phyloP scores from a whole-genome alignment of 1,140 invertebrate species.

The Streblospio benedicti region DNA sequence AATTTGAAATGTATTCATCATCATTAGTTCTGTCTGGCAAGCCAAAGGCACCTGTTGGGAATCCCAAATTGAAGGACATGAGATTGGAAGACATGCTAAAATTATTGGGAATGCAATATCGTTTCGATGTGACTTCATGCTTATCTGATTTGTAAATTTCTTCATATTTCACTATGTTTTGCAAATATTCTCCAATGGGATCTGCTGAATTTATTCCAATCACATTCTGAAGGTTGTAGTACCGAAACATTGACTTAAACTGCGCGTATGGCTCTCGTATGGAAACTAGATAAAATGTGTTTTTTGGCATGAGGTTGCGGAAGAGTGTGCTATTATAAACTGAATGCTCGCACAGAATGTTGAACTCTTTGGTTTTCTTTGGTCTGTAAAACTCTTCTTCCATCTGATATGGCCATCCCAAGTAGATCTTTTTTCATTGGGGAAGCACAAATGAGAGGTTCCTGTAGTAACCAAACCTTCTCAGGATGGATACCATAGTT shows the following conservation, averaged over 20 bases:
- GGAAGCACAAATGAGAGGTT: conserved; percentile 9
- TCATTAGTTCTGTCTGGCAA: background rate
- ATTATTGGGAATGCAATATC: conserved; percentile 33
- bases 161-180: conserved; percentile 33
- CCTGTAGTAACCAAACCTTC: conserved; percentile 6
- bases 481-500: conserved; percentile 4
- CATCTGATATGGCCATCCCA: conserved; percentile 32
- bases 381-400: conserved; percentile 15
- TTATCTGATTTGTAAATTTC: conserved; percentile 29
- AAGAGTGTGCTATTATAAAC: conserved; percentile 7
- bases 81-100: conserved; percentile 29
- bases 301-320: conserved; percentile 12
- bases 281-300: conserved; percentile 14
- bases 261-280: conserved; percentile 19
- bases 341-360: conserved; percentile 14
- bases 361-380: background rate
- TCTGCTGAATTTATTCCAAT: background rate
- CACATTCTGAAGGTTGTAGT: conserved; percentile 12
- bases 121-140: too few relatives aligned
- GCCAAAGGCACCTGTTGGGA: background rate
- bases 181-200: conserved; percentile 24
- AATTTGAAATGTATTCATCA: background rate
- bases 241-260: conserved; percentile 19
- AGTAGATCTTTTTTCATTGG: conserved; percentile 20
- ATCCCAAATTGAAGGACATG: conserved; percentile 3